Evolutionary conservation across 2,113 vertebrate genomes (phyloP).

Genomic region (Sialia sialis): DNA sequence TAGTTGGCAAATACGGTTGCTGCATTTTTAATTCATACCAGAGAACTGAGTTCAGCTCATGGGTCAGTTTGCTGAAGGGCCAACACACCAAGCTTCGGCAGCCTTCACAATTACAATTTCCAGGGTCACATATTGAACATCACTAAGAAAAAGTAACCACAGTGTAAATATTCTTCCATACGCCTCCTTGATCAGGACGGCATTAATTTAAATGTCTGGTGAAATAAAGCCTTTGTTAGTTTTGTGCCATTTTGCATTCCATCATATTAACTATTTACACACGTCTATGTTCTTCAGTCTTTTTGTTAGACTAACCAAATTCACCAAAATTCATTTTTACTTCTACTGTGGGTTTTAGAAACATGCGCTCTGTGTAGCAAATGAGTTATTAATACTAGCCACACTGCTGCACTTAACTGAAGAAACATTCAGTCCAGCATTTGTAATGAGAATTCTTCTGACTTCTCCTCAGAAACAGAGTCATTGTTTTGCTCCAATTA

Average conservation of each 20-base stretch:
- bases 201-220: background rate
- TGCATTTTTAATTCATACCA: background rate
- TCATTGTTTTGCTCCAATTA: background rate
- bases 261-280: background rate
- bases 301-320: background rate
- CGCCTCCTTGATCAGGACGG: background rate
- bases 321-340: background rate
- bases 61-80: background rate
- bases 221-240: background rate
- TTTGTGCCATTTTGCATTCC: background rate
- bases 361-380: background rate
- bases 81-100: background rate
- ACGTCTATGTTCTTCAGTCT: background rate
- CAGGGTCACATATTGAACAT: background rate
- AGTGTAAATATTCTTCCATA: background rate
- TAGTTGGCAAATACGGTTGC: background rate
- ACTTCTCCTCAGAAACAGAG: background rate
- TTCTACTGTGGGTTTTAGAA: background rate
- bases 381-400: background rate
- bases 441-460: background rate
- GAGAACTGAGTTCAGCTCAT: background rate
- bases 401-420: background rate
- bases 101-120: background rate
- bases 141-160: background rate
- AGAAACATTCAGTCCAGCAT: background rate